Base-by-base conservation (phyloP, 2,797 vertebrate genomes). In the Gephyroberyx darwinii region DNA sequence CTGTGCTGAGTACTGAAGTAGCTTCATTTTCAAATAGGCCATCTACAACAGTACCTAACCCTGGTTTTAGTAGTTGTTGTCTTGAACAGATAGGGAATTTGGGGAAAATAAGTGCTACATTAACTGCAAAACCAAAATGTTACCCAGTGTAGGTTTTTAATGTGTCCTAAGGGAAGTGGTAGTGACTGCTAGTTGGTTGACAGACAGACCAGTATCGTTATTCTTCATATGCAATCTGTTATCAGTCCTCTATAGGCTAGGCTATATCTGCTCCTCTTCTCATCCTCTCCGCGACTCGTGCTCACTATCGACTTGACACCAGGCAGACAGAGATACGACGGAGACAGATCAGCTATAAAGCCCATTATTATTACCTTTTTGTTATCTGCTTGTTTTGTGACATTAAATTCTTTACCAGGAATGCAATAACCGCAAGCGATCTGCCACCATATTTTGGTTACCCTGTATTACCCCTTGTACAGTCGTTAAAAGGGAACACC, bases 241-340 rank as follows among this genome's bases (percentile, higher is more conserved):
- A 47, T 48, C 45, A 33, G 60, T 31, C 41, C 7, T 33, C 8
- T n/a, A n/a, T n/a, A n/a, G n/a, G n/a, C n/a, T 51, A 51, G 50
- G 4, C 12, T 14, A 48, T 13, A 7, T 52, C 35, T 37, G 41
- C 39, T 47, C 3, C 30, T 69, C 19, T 5, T 69, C 26, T 69
- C 45, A 58, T 19, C 55, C 30, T 22, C 13, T 50, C 5, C 10
- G 50, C 20, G 6, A 56, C 19, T 16, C 35, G 19, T 5, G 33
- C n/a, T 65, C 50, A 35, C 7, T 65, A 65, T 65, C 50, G 22
- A 19, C 9, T 22, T 54, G 35, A 54, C 9, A 37, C 51, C 64
- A 65, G 51, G 37, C 39, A 30, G 22, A 61, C 20, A 65, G 50
- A 65, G 64, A 65, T 65, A 51, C 43, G 51, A 55, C 35, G 7